Percentiles rank a stretch among this genome's conserved stretches.
Evolutionary conservation across 2,797 vertebrate genomes (phyloP).

Genomic region (Mormyrus hasselquistii): DNA sequence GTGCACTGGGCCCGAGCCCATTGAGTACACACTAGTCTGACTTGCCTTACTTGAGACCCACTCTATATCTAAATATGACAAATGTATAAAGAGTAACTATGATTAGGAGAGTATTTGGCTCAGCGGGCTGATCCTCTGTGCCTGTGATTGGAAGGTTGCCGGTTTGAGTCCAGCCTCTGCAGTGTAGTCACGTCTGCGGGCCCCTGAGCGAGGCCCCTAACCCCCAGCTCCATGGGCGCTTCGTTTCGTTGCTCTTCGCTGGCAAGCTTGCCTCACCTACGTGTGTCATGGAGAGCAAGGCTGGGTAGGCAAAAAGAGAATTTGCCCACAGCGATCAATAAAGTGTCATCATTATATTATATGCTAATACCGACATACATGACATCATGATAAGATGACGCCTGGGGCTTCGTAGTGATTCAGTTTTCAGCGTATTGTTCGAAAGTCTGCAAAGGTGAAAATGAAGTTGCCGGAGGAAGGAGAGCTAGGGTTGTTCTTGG

Average conservation of each 20-base stretch:
- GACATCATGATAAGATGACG: background rate
- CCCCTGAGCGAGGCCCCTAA: background rate
- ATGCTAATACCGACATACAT: background rate
- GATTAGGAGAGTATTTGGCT: background rate
- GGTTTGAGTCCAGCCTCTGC: background rate
- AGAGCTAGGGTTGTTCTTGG: background rate
- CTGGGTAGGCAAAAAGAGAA: background rate
- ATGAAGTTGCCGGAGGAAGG: background rate
- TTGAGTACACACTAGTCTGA: background rate
- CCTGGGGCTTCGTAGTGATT: background rate
- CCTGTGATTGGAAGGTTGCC: background rate
- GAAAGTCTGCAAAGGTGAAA: background rate
- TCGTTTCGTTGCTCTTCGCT: background rate
- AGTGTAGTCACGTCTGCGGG: background rate
- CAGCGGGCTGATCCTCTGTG: background rate
- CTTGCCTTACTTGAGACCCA: background rate
- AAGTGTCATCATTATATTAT: background rate
- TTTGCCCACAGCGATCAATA: background rate
- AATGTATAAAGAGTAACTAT: background rate
- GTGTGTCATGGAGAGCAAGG: background rate
- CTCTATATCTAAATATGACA: background rate
- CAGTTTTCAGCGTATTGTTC: background rate
- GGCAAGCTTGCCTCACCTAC: background rate
- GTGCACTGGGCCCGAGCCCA: background rate
- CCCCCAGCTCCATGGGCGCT: background rate